phyloP scores from a whole-genome alignment of 2,797 vertebrate genomes.

The Sebastes vulpes region DNA sequence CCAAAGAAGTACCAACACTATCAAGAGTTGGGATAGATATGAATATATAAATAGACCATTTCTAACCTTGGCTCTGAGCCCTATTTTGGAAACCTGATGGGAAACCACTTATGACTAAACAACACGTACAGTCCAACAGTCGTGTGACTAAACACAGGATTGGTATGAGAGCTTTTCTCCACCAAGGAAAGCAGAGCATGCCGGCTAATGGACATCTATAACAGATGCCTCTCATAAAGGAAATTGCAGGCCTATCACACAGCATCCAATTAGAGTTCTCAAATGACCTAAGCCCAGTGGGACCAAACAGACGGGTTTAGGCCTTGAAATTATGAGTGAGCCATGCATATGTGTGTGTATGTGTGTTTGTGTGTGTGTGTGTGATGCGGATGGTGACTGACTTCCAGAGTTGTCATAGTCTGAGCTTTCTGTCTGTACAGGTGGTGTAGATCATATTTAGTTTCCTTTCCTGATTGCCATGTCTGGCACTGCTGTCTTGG shows the following conservation, averaged over 20 bases:
- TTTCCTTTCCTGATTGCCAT: not conserved
- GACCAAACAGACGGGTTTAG: no score
- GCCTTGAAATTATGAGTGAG: no score
- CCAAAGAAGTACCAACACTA: not conserved
- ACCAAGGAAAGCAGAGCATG: not conserved
- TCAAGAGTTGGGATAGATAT: not conserved
- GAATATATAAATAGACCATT: not conserved
- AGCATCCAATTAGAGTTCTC: not conserved
- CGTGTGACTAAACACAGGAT: not conserved
- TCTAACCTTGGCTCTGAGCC: not conserved
- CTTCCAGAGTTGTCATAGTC: no score
- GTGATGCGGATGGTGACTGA: no score
- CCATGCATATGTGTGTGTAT: no score
- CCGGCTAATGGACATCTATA: not conserved
- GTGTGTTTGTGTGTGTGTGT: no score
- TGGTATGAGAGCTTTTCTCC: not conserved
- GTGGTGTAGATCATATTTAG: not conserved
- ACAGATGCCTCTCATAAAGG: constrained; percentile 14
- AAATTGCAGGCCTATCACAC: constrained; percentile 4
- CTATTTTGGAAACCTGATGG: not conserved
- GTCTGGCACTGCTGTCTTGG: not conserved
- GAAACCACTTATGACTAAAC: not conserved
- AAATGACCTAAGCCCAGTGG: no score
- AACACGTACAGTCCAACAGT: not conserved
- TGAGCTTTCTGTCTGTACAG: not conserved